phyloP scores from a whole-genome alignment of 37 sponge, comb jelly and placozoan species.

The Eunapius fragilis region DNA sequence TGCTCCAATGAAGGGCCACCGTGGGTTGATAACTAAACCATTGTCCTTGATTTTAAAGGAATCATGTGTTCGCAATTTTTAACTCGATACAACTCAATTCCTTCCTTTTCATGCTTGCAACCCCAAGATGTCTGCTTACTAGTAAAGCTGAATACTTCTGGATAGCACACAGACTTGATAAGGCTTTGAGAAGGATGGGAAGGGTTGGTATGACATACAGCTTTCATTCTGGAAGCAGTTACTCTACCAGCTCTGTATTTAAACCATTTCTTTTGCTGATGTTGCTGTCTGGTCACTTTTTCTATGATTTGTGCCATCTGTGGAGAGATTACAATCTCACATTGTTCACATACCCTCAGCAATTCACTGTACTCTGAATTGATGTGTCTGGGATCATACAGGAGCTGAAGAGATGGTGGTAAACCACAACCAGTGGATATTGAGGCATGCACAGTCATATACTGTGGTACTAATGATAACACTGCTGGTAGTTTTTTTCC shows the following conservation, averaged over 20 bases:
- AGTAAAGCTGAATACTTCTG: background rate
- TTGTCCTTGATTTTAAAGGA: background rate
- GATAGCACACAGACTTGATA: conserved; percentile 19
- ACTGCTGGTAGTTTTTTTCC: background rate
- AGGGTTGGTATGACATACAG: conserved; percentile 1
- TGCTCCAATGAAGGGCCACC: conserved; percentile 28
- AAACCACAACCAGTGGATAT: background rate
- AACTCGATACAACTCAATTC: background rate
- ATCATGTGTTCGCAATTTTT: background rate
- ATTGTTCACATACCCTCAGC: background rate
- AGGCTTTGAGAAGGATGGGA: background rate
- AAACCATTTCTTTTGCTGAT: conserved; percentile 7
- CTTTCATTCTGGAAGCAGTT: conserved; percentile 24
- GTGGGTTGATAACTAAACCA: conserved; percentile 4
- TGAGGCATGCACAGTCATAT: background rate
- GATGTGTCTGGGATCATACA: background rate
- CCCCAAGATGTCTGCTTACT: conserved; percentile 12
- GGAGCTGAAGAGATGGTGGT: background rate
- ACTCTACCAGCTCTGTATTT: conserved; percentile 13
- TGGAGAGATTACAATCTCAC: background rate
- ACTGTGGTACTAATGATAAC: conserved; percentile 1
- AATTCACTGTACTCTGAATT: background rate
- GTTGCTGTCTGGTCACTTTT: background rate
- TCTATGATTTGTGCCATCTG: background rate
- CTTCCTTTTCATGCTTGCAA: conserved; percentile 9